Percentiles rank a stretch among this genome's conserved stretches.
Evolutionary conservation across 1,140 invertebrate species (phyloP).

Genomic region (Saccostrea glomerata): DNA sequence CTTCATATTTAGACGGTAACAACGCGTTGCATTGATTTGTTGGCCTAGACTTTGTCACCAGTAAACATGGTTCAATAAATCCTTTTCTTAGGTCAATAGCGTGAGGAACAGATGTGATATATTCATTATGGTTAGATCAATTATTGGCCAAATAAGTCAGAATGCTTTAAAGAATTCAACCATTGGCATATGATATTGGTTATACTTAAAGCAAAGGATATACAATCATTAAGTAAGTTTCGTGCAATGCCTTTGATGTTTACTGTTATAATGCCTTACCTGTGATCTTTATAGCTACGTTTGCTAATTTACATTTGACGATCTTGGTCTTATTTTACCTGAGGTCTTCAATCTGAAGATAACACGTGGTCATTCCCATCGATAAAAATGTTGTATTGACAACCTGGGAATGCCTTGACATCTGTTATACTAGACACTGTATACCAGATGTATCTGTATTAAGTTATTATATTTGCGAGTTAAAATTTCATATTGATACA

Average conservation of each 20-base stretch:
- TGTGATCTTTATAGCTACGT: too few species aligned
- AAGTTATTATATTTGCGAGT: too few species aligned
- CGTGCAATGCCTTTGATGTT: too few species aligned
- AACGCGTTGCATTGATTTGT: neutral
- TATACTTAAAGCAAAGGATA: too few species aligned
- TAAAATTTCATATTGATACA: too few species aligned
- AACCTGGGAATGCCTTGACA: neutral
- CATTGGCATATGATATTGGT: too few species aligned
- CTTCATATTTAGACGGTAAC: too few species aligned
- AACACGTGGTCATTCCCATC: neutral
- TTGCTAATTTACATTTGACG: neutral
- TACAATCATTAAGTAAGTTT: too few species aligned
- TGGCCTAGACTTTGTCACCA: neutral
- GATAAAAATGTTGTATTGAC: slow-evolving; percentile 2
- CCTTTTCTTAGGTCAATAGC: neutral
- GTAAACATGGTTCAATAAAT: neutral
- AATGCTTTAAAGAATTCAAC: too few species aligned
- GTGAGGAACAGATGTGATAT: neutral
- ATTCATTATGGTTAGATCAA: too few species aligned
- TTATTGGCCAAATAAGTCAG: too few species aligned
- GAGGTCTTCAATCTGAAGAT: neutral
- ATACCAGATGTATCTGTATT: neutral
- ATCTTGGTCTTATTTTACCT: neutral
- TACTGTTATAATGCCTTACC: too few species aligned
- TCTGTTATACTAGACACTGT: neutral